Conservation (phyloP, 2,888 invertebrate species). For the Drosophila barbarae region DNA sequence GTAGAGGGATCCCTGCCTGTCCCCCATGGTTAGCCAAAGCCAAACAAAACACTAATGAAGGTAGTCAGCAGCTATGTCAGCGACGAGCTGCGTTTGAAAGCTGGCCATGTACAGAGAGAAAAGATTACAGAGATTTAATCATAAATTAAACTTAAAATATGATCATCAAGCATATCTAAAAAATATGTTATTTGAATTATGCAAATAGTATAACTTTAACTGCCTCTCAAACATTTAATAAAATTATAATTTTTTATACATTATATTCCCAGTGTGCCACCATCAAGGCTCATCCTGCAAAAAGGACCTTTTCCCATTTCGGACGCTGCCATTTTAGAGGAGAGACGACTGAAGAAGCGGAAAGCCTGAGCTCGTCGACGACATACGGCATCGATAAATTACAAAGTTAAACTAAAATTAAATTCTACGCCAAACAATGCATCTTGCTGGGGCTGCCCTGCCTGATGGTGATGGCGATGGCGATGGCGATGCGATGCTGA, state of each 20-base stretch:
- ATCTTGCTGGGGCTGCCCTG: slow-evolving; percentile 55
- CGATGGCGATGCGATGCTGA: slow-evolving; percentile 20
- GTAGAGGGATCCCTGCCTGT: slow-evolving; percentile 23
- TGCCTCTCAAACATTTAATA: background rate
- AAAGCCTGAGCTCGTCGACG: slow-evolving; percentile 53
- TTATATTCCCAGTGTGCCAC: slow-evolving; percentile 16
- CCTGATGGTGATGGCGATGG: slow-evolving; percentile 6
- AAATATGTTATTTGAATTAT: background rate
- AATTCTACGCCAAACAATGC: slow-evolving; percentile 75
- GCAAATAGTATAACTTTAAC: background rate
- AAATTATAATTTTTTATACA: background rate
- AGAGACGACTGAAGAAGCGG: slow-evolving; percentile 6
- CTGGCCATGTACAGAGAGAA: slow-evolving; percentile 26
- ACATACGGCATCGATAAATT: slow-evolving; percentile 75
- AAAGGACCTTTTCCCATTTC: slow-evolving; percentile 28
- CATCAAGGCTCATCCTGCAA: slow-evolving; percentile 28
- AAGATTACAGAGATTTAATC: background rate
- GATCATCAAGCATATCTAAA: no score
- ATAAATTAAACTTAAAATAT: no score
- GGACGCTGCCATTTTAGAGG: slow-evolving; percentile 18
- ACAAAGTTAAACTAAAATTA: slow-evolving; percentile 75
- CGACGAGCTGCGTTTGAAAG: slow-evolving; percentile 34
- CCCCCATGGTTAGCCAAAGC: slow-evolving; percentile 61
- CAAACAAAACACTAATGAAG: slow-evolving; percentile 75
- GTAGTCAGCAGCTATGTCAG: slow-evolving; percentile 55